Percentiles rank a stretch among this genome's conserved stretches.
Conservation (phyloP, 2,797 vertebrate species). For the Microctenopoma steveboyesi region DNA sequence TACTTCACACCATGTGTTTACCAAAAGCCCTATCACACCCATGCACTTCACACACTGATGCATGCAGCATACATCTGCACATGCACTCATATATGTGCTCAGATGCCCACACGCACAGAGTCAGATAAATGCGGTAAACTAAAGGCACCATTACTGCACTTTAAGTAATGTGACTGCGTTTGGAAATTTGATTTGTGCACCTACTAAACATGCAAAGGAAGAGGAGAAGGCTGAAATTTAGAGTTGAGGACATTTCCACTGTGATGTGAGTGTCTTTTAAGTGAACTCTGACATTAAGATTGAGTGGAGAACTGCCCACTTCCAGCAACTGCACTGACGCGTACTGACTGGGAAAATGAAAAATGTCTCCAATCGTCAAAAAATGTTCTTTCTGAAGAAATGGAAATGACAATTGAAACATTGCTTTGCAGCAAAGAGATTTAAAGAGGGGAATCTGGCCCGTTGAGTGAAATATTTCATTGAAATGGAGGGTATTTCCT, state of each 20-base stretch:
- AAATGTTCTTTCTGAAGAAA: slow-evolving; percentile 24
- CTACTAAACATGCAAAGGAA: slow-evolving; percentile 55
- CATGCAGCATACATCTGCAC: slow-evolving; percentile 13
- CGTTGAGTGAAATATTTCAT: slow-evolving; percentile 52
- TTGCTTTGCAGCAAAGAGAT: slow-evolving; percentile 27
- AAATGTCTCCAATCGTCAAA: slow-evolving; percentile 40
- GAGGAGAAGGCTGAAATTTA: slow-evolving; percentile 33
- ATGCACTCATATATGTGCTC: neutral
- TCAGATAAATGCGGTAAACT: slow-evolving; percentile 39
- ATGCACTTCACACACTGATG: slow-evolving; percentile 17
- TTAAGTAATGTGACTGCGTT: slow-evolving; percentile 30
- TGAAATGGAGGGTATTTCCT: slow-evolving; percentile 58
- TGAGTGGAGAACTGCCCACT: slow-evolving; percentile 34
- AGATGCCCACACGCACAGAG: neutral
- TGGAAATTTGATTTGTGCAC: slow-evolving; percentile 50
- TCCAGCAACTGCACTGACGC: slow-evolving; percentile 5
- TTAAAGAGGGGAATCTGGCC: slow-evolving; percentile 32
- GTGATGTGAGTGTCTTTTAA: slow-evolving; percentile 47
- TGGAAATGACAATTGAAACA: slow-evolving; percentile 29
- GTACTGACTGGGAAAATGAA: slow-evolving; percentile 25
- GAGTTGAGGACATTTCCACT: slow-evolving; percentile 32
- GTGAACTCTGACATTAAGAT: slow-evolving; percentile 52
- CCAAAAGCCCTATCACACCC: slow-evolving; percentile 60
- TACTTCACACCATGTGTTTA: slow-evolving; percentile 64
- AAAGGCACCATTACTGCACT: slow-evolving; percentile 41